Base-by-base conservation (phyloP, 2,888 invertebrate genomes). In the Andrena bucephala region DNA sequence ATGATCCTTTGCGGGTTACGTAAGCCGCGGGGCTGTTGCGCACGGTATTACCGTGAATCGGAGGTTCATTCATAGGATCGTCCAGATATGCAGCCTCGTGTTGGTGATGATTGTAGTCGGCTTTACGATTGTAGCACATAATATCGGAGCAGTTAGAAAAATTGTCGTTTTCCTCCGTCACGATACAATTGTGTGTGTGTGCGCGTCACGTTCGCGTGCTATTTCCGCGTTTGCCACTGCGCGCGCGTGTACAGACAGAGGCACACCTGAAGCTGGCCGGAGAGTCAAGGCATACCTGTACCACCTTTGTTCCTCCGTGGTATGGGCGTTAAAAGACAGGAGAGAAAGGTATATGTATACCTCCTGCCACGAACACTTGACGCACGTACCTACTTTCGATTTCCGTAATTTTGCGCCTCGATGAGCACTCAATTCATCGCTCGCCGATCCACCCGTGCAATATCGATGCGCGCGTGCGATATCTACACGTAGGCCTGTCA, bases 21-120 rank as follows among this genome's bases (percentile, higher is more conserved):
- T 85, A 87, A 87, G 16, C 60, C 50, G 57, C 62, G 50, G 27
- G 42, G 13, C 70, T 65, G 72, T 54, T 72, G 66, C 50, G 54
- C 33, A 31, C 60, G 24, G 71, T 71, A 33, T 71, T 79, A 79
- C 66, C 71, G 33, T 7, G 78, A 24, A 59, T 66, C 73, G 6
- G 27, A 8, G 81, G 57, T 86, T 87, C 86, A 86, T 86, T 86
- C 86, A 86, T 85, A 75, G 82, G 73, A 87, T 87, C 87, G 71
- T 50, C 52, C 57, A 81, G 77, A 87, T 85, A 76, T 42, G 52
- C 27, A n/a, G 24, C 16, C 63, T 50, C 62, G 81, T 81, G 80
- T 83, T 80, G 68, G 74, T 86, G 80, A 85, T 68, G 80, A 85
- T 68, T 76, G 59, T 50, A 80, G 59, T 20, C 31, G 20, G 48